phyloP scores from a whole-genome alignment of 2,113 vertebrate genomes.

The Polyodon spathula region DNA sequence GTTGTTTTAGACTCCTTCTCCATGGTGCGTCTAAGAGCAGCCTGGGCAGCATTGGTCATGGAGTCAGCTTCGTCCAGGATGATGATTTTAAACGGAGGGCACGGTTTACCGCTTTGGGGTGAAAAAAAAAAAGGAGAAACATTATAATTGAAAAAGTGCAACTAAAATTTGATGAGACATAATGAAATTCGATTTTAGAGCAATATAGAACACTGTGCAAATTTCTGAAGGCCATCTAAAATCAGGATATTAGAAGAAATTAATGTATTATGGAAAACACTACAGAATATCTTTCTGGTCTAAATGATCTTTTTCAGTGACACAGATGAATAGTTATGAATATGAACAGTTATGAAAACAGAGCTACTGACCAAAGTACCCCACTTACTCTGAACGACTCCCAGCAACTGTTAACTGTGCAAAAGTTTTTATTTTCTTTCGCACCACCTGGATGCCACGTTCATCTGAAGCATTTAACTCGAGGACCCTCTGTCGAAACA shows the following conservation, averaged over 20 bases:
- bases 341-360: no score
- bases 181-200: not conserved
- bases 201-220: no score
- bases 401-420: constrained; percentile 86
- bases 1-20: constrained; percentile 93
- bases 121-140: constrained; percentile 14
- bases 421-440: constrained; percentile 92
- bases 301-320: no score
- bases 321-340: no score
- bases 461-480: constrained; percentile 96
- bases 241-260: no score
- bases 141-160: not conserved
- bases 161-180: not conserved
- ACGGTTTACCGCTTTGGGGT: constrained; percentile 70
- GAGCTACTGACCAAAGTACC: not conserved
- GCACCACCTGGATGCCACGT: constrained; percentile 89
- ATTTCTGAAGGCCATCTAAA: no score
- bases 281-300: no score
- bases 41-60: constrained; percentile 90
- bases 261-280: no score
- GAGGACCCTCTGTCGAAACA: constrained; percentile 83
- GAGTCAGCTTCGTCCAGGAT: constrained; percentile 97
- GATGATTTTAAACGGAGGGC: constrained; percentile 95
- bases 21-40: constrained; percentile 93
- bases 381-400: constrained; percentile 80